Percentiles rank a stretch among this genome's conserved stretches.
Conservation (phyloP, 1,140 invertebrate species). For the Drosophila pachea region DNA sequence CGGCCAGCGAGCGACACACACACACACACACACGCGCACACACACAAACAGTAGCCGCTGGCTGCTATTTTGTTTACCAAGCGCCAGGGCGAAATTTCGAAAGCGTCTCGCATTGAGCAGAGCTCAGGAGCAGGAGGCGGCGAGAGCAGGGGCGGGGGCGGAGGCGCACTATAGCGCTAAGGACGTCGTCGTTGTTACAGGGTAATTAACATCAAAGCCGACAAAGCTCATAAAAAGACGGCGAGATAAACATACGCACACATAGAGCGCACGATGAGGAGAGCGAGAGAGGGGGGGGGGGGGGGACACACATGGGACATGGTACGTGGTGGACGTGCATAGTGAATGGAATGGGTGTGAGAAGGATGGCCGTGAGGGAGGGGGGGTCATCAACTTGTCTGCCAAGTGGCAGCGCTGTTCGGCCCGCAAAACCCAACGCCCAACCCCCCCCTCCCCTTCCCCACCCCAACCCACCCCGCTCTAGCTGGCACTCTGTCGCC, state of each 20-base stretch:
- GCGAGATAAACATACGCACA: conserved; percentile 64
- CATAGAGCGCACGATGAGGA: neutral
- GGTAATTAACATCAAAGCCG: conserved; percentile 78
- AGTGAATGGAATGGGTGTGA: neutral
- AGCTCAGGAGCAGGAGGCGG: neutral
- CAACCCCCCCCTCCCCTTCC: no score
- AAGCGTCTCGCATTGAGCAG: neutral
- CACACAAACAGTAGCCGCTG: neutral
- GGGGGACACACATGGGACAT: conserved; percentile 39
- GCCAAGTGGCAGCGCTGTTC: conserved; percentile 18
- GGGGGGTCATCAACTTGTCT: conserved; percentile 66
- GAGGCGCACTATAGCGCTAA: conserved; percentile 24
- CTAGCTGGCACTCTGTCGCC: no score
- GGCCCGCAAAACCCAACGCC: neutral
- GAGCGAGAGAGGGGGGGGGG: neutral
- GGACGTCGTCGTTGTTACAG: conserved; percentile 67
- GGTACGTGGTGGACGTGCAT: conserved; percentile 24
- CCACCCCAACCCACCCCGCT: no score
- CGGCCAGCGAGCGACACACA: conserved; percentile 40
- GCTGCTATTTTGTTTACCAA: conserved; percentile 70
- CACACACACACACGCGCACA: neutral
- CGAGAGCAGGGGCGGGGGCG: neutral
- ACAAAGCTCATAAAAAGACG: conserved; percentile 76
- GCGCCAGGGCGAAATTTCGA: conserved; percentile 16
- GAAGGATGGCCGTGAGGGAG: neutral